Conservation (phyloP, 2,888 invertebrate species). For the Mythimna ferrago region DNA sequence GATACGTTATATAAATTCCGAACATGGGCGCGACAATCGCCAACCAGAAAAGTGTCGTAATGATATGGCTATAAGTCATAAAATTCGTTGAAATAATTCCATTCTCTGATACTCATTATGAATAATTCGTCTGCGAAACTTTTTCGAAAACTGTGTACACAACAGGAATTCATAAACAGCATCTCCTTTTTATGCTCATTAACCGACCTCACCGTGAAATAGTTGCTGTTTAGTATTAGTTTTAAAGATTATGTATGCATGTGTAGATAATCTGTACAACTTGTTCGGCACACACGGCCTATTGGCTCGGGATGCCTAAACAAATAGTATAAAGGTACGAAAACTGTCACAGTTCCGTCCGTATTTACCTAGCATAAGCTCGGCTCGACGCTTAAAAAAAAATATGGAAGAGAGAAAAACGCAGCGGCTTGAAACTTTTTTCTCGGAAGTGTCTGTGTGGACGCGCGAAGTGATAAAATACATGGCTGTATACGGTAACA, state of each 20-base stretch:
- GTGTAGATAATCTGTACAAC: slow-evolving; percentile 55
- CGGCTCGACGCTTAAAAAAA: slow-evolving; percentile 59
- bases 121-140: slow-evolving; percentile 85
- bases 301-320: slow-evolving; percentile 56
- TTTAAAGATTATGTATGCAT: slow-evolving; percentile 63
- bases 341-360: slow-evolving; percentile 66
- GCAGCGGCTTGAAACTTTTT: slow-evolving; percentile 67
- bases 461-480: slow-evolving; percentile 84
- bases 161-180: slow-evolving; percentile 84
- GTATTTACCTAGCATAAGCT: slow-evolving; percentile 67
- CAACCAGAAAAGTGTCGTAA: slow-evolving; percentile 82
- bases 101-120: slow-evolving; percentile 82
- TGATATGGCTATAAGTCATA: slow-evolving; percentile 80
- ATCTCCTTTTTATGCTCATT: slow-evolving; percentile 76
- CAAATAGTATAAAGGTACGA: slow-evolving; percentile 66
- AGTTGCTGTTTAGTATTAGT: slow-evolving; percentile 70
- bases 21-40: slow-evolving; percentile 79
- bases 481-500: slow-evolving; percentile 77
- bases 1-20: slow-evolving; percentile 82
- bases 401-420: slow-evolving; percentile 58
- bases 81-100: slow-evolving; percentile 78
- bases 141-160: slow-evolving; percentile 86
- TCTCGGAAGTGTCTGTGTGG: slow-evolving; percentile 77
- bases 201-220: slow-evolving; percentile 72
- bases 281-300: slow-evolving; percentile 44